phyloP scores from a whole-genome alignment of 2,113 vertebrate species.

The Pelmatolapia mariae region DNA sequence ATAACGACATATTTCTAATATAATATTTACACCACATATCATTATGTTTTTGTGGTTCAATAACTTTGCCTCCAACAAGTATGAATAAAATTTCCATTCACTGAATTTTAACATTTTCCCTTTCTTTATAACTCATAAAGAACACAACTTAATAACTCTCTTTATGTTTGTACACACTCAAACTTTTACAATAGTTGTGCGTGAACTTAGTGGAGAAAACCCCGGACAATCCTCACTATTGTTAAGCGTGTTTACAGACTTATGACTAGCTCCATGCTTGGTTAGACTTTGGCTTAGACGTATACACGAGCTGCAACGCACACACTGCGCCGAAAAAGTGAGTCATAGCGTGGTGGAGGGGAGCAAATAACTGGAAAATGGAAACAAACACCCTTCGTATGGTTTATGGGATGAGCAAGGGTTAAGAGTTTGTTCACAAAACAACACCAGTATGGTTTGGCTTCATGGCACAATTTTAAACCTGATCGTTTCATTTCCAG shows the following conservation, averaged over 20 bases:
- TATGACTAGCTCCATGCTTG: background rate
- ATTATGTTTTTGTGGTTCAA: background rate
- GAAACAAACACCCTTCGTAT: background rate
- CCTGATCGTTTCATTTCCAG: background rate
- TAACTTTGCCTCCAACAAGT: background rate
- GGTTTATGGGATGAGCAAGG: background rate
- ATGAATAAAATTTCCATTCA: accelerated
- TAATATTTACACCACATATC: background rate
- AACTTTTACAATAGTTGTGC: background rate
- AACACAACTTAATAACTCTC: background rate
- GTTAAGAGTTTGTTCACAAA: background rate
- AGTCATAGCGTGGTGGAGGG: background rate
- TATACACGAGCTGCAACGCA: background rate
- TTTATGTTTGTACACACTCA: background rate
- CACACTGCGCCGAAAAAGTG: background rate
- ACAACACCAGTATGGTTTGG: background rate
- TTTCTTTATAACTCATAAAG: background rate
- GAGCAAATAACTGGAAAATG: background rate
- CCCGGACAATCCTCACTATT: background rate
- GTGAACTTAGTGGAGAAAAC: accelerated
- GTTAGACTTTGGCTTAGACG: background rate
- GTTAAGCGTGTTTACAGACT: background rate
- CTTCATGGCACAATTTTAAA: background rate
- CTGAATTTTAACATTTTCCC: accelerated
- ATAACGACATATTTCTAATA: background rate